Evolutionary conservation across 2,888 invertebrate species (phyloP).

Genomic region (Ceraclea dissimilis): DNA sequence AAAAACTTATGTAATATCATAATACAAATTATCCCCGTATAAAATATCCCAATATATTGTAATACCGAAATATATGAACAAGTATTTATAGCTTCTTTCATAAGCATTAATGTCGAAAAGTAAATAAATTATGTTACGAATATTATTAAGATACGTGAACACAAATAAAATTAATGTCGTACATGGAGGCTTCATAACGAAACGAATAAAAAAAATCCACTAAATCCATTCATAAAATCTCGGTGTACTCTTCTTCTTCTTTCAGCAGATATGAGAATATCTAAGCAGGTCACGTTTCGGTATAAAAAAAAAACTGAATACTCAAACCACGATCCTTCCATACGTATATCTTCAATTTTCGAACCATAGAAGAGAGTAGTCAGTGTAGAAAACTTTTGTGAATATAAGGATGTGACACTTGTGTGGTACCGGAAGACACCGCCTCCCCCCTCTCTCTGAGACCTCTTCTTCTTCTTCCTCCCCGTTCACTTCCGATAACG

Average conservation of each 20-base stretch:
- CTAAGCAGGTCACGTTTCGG: not conserved
- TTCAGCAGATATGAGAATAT: not conserved
- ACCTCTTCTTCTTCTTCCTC: too few relatives aligned
- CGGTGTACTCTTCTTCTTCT: not conserved
- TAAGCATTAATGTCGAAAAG: too few relatives aligned
- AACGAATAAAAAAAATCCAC: not conserved
- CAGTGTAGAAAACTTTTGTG: conserved; percentile 2
- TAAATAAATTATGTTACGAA: too few relatives aligned
- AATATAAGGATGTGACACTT: conserved; percentile 22
- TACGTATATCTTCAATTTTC: not conserved
- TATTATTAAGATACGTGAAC: too few relatives aligned
- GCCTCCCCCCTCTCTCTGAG: not conserved
- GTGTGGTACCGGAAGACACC: conserved; percentile 20
- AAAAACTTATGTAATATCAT: too few relatives aligned
- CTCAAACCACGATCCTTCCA: too few relatives aligned
- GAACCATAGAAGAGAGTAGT: not conserved
- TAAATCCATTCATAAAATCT: not conserved
- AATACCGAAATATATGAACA: too few relatives aligned
- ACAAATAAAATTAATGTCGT: too few relatives aligned
- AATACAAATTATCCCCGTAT: too few relatives aligned
- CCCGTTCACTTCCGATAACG: not conserved
- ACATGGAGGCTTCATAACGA: not conserved
- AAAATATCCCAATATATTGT: too few relatives aligned
- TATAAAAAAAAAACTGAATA: not conserved
- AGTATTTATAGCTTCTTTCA: too few relatives aligned